Conservation (phyloP, 1,140 invertebrate genomes). For the Drosophila erecta region DNA sequence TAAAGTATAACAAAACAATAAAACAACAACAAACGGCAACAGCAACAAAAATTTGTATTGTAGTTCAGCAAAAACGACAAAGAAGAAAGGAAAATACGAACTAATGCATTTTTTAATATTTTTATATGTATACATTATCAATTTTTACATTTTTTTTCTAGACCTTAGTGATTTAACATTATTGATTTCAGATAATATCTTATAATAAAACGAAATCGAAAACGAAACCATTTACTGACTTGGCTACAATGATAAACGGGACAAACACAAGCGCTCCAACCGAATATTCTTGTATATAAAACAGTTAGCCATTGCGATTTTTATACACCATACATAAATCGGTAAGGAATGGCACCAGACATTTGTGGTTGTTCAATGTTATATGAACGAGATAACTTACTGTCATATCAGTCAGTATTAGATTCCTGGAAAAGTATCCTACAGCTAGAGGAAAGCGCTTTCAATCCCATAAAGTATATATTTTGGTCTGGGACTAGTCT, state of each 20-base stretch:
- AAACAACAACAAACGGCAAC: constrained; percentile 48
- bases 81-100: constrained; percentile 60
- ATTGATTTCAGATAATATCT: constrained; percentile 84
- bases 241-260: not conserved
- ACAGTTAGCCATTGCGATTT: too few relatives aligned
- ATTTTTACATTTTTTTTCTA: constrained; percentile 84
- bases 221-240: constrained; percentile 16
- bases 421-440: too few relatives aligned
- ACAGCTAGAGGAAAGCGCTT: too few relatives aligned
- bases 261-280: too few relatives aligned
- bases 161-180: constrained; percentile 84
- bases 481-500: too few relatives aligned
- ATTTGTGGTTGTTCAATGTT: too few relatives aligned
- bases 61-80: constrained; percentile 67
- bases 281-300: not conserved
- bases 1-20: constrained; percentile 73
- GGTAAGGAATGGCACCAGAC: too few relatives aligned
- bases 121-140: constrained; percentile 85
- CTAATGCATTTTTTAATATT: constrained; percentile 84
- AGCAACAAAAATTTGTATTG: constrained; percentile 66
- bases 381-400: too few relatives aligned
- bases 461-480: too few relatives aligned
- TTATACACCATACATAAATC: too few relatives aligned
- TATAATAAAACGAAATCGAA: constrained; percentile 65
- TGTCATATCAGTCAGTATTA: too few relatives aligned